These are phyloP conservation scores for Ectobius pallidus DNA, from an alignment of 2,888 invertebrate species.

Conservation along the genomic window DNA sequence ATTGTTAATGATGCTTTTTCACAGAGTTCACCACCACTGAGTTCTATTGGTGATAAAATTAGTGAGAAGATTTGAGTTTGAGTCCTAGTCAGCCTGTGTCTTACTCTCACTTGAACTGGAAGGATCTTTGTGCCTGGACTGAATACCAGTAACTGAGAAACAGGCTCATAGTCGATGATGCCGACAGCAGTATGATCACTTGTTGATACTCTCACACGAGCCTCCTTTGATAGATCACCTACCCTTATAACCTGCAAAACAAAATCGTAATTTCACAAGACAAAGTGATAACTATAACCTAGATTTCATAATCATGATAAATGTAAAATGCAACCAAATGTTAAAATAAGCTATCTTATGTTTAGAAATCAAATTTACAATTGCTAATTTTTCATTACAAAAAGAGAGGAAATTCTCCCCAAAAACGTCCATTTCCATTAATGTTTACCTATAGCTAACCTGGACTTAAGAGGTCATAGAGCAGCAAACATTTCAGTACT, in stretches of 20 bases:
- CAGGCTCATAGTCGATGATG: slow-evolving; percentile 1
- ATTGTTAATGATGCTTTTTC: not conserved
- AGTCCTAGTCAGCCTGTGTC: not conserved
- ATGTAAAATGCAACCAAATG: too few relatives aligned
- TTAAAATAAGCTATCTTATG: too few relatives aligned
- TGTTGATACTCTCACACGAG: not conserved
- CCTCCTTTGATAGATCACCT: not conserved
- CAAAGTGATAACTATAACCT: too few relatives aligned
- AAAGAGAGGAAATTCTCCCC: too few relatives aligned
- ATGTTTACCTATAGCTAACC: too few relatives aligned
- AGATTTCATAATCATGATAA: too few relatives aligned
- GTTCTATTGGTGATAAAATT: not conserved
- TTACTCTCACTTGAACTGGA: not conserved
- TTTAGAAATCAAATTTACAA: too few relatives aligned
- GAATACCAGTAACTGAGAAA: slow-evolving; percentile 6
- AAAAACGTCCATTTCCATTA: too few relatives aligned
- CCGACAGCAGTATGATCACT: not conserved
- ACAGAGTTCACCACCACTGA: not conserved
- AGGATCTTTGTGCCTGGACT: not conserved
- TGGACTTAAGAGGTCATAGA: too few relatives aligned
- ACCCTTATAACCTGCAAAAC: slow-evolving; percentile 8
- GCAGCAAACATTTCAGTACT: too few relatives aligned
- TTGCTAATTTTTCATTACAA: too few relatives aligned
- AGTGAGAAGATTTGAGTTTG: not conserved
- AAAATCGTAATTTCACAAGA: too few relatives aligned